Percentiles rank a stretch among this genome's conserved stretches.
phyloP scores from a whole-genome alignment of 2,888 invertebrate genomes.

The Oscheius sp. region DNA sequence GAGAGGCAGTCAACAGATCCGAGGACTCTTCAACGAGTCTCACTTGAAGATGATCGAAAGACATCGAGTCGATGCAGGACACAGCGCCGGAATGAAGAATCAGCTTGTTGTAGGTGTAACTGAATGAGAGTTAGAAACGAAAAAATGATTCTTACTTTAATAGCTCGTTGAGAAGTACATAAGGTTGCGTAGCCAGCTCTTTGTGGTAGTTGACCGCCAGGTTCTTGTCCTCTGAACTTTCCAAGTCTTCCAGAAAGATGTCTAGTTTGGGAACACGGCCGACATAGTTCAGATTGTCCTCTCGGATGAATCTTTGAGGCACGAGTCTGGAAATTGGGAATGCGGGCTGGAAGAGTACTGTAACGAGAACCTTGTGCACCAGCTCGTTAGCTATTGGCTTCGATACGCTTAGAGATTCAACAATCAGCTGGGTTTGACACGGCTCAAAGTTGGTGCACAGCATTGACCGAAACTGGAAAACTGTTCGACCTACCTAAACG shows the following conservation, averaged over 20 bases:
- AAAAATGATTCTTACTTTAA: neutral
- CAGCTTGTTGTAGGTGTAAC: slow-evolving; percentile 24
- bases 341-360: neutral
- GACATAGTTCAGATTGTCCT: slow-evolving; percentile 2
- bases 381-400: no score
- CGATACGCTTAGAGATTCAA: no score
- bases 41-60: slow-evolving; percentile 13
- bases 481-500: neutral
- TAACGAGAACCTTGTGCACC: no score
- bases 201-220: neutral
- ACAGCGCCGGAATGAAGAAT: neutral
- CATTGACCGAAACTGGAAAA: no score
- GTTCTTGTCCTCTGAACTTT: neutral
- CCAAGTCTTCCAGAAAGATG: neutral
- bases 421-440: no score
- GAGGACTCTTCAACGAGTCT: slow-evolving; percentile 20
- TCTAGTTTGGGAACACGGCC: slow-evolving; percentile 8
- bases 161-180: slow-evolving; percentile 8
- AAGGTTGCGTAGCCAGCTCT: neutral
- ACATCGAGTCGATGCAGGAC: neutral
- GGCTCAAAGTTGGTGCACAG: no score
- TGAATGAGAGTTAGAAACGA: slow-evolving; percentile 3
- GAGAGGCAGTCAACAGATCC: slow-evolving; percentile 11
- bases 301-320: slow-evolving; percentile 11
- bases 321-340: neutral